Evolutionary conservation across 2,113 vertebrate species (phyloP), one percentile per base, ranked within the genome.

Genomic region (Oreotrochilus melanogaster): DNA sequence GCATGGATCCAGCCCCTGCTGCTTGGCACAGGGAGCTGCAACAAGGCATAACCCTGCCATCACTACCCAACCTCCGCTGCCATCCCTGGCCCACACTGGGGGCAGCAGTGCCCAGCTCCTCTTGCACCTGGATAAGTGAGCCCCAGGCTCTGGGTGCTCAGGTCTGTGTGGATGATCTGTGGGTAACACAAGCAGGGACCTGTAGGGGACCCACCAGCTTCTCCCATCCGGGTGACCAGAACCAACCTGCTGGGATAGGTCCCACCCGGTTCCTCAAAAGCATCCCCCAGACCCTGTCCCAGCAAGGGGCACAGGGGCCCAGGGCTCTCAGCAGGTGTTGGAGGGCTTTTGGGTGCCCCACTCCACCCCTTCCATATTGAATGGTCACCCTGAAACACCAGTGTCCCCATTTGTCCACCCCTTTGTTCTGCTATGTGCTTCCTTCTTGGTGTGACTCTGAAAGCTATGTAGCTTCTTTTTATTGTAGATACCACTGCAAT

Each of bases 401-500:
- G 47, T 91, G 82, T 93, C 65, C 75, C 86, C 17, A 15, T 92
- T 91, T 70, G 84, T 91, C 47, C 92, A 81, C 39, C n/a, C 72
- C 83, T 87, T 92, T 82, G 65, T 89, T 92, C 83, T 96, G 94
- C 94, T 11, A 21, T 54, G 89, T 94, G 94, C 97, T 98, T 97
- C 97, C 91, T 95, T 93, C 91, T 89, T 57, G 64, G 94, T 92
- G 97, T 97, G 95, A 98, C 93, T 96, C 80, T 88, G 85, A 97
- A 96, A 89, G 97, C 95, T 97, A 48, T 2, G 74, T 96, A 96
- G 96, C 94, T 96, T 95, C 94, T 95, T 96, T 96, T 96, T 95
- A 96, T 10, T 96, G 88, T 98, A 98, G 98, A 96, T 96, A 97
- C 53, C 6, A 56, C 92, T 97, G 94, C 51, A 6, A 96, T 91